Conservation (phyloP, 1,140 invertebrate species). For the Rhagoletis pomonella region DNA sequence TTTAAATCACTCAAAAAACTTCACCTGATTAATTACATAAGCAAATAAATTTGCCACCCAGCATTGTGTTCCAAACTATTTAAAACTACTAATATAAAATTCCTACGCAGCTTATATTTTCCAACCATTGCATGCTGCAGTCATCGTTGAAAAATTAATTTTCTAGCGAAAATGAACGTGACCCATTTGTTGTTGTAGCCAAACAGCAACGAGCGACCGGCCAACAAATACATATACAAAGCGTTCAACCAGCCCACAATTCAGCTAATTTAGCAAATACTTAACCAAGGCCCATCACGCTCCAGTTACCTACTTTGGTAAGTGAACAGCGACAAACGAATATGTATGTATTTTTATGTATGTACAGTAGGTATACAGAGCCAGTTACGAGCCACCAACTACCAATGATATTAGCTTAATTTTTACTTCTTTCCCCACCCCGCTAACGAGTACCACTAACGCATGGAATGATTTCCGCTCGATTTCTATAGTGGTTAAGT, state of each 20-base stretch:
- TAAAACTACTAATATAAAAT: neutral
- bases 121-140: neutral
- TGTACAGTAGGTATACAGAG: neutral
- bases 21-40: no score
- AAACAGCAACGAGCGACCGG: neutral
- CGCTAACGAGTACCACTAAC: no score
- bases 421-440: neutral
- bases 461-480: neutral
- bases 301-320: conserved; percentile 31
- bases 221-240: neutral
- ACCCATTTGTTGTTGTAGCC: conserved; percentile 18
- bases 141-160: conserved; percentile 44
- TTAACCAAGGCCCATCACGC: conserved; percentile 35
- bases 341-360: neutral
- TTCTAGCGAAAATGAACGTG: conserved; percentile 42
- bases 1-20: no score
- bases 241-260: conserved; percentile 18
- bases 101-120: neutral
- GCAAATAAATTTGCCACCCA: no score
- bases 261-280: conserved; percentile 45
- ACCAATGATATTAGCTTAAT: conserved; percentile 42
- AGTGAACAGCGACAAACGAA: neutral
- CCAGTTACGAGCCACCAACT: neutral
- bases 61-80: neutral
- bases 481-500: neutral